Base-by-base conservation (phyloP, 2,797 vertebrate species). In the Calcarius lapponicus region DNA sequence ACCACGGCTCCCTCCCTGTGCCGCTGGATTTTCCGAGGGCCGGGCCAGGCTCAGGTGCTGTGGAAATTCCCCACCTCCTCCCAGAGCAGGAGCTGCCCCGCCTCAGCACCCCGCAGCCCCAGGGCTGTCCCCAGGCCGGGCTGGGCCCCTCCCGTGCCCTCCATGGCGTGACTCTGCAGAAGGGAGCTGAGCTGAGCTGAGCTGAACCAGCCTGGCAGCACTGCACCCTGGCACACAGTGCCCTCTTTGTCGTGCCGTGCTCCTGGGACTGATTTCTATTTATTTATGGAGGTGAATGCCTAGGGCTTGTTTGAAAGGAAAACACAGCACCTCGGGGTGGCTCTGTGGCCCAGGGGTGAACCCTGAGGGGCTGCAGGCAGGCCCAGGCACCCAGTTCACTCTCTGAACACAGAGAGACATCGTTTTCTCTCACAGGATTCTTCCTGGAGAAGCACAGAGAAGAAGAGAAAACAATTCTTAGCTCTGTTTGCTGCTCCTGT, bases 41-140 rank as follows among this genome's bases (percentile, higher is more conserved):
- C 5, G 1, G 25, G 43, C 34, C 53, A 1, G 4, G 78, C 60
- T 19, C 19, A 0, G 50, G 32, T 10, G n/a, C 40, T 1, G 3
- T 81, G 87, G 93, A 94, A 91, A 91, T 80, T 95, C 89, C 93
- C 84, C 91, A 72, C 7, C 18, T 83, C 50, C 29, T 88, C 26
- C 5, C 12, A 0, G 8, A 3, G 16, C 51, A 9, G 62, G 64
- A 34, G 31, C 69, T 16, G 83, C 54, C 65, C 58, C 4, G 0
- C 69, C 58, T 17, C 14, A 0, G 61, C 20, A 12, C 36, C 36
- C 29, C 0, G 13, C 58, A 21, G n/a, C 28, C 29, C 4, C 0
- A 25, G 67, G 73, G 81, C 56, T 84, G 70, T 64, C 56, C 82
- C 22, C 56, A 8, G 56, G n/a, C 56, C n/a, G 22, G 56, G n/a